Conservation (phyloP, 2,797 vertebrate species). For the Artibeus jamaicensis region DNA sequence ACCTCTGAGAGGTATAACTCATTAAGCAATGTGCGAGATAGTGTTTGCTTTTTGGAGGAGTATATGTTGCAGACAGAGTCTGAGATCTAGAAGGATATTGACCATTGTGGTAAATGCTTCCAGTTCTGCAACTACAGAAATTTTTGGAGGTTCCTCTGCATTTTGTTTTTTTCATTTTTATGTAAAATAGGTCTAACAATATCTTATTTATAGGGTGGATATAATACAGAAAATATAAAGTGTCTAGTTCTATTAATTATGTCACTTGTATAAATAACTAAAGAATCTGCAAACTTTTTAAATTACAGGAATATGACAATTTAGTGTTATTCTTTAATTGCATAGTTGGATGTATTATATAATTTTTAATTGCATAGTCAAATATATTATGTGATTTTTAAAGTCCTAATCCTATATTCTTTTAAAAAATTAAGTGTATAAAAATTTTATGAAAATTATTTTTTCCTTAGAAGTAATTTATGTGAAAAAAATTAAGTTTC, state of each 20-base stretch:
- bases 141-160: background rate
- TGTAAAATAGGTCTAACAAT: background rate
- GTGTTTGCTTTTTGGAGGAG: conserved; percentile 21
- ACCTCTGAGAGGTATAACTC: conserved; percentile 89
- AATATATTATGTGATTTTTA: background rate
- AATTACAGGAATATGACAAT: background rate
- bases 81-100: background rate
- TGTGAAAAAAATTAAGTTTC: conserved; percentile 11
- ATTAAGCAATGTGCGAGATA: conserved; percentile 33
- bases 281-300: background rate
- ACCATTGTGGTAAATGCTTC: background rate
- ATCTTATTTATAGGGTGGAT: background rate
- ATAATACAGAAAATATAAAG: background rate
- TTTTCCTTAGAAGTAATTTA: conserved; percentile 23
- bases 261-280: background rate
- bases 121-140: background rate
- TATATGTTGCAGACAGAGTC: background rate
- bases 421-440: background rate
- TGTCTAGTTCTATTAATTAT: background rate
- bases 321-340: conserved; percentile 7
- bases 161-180: background rate
- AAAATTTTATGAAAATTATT: background rate
- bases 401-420: background rate
- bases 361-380: background rate
- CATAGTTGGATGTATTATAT: background rate